Percentiles rank a stretch among this genome's conserved stretches.
Evolutionary conservation across 2,797 vertebrate species (phyloP).

Genomic region (Aulostomus chinensis): DNA sequence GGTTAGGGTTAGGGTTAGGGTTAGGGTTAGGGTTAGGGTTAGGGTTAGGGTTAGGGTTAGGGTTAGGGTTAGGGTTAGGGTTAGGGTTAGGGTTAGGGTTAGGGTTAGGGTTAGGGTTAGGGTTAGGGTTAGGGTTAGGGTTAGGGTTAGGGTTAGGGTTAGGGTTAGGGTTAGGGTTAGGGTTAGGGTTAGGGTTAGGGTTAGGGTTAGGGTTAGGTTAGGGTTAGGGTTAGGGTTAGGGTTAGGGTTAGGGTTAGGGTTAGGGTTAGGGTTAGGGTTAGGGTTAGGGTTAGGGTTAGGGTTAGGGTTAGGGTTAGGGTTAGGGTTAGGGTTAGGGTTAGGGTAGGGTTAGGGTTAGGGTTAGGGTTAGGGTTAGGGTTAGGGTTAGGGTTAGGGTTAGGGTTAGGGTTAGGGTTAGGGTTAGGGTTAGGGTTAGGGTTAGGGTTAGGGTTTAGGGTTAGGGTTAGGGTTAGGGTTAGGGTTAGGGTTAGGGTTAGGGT

Average conservation of each 20-base stretch:
- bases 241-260: background rate
- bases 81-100: conserved; percentile 3
- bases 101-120: conserved; percentile 3
- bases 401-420: conserved; percentile 1
- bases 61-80: conserved; percentile 2
- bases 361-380: background rate
- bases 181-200: conserved; percentile 6
- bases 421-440: background rate
- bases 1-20: conserved; percentile 1
- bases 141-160: conserved; percentile 3
- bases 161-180: conserved; percentile 2
- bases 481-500: conserved; percentile 3
- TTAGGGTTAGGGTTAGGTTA: conserved; percentile 11
- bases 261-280: background rate
- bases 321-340: background rate
- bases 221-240: conserved; percentile 3
- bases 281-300: background rate
- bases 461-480: conserved; percentile 9
- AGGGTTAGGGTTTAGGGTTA: conserved; percentile 3
- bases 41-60: conserved; percentile 3
- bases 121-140: conserved; percentile 2
- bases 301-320: background rate
- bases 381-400: background rate
- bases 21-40: conserved; percentile 2
- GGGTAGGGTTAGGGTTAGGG: background rate